Base-by-base conservation (phyloP, 2,797 vertebrate species). In the Mormyrus hasselquistii region DNA sequence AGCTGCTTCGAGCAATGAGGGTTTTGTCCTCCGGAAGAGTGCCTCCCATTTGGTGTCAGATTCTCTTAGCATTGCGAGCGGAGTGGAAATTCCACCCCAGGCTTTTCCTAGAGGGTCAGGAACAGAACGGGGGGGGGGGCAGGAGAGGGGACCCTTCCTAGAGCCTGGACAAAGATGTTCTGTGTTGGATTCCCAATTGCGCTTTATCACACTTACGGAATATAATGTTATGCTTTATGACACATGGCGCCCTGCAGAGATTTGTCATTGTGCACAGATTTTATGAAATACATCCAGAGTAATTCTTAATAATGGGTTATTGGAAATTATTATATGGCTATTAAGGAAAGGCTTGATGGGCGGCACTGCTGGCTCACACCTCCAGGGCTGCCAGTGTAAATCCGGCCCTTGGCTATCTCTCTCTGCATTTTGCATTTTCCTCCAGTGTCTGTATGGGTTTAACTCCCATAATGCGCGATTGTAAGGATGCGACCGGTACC, bases 51-150 rank as follows among this genome's bases (percentile, higher is more conserved):
- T 53, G 86, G 16, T 88, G 44, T 87, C 41, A 84, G 82, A 44
- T 82, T 87, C 65, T 82, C 86, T 76, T 16, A 25, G 53, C 47
- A 47, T 29, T 25, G 86, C 38, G 87, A 62, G 44, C 49, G 0
- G 6, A 65, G 29, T 41, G 89, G 89, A 91, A 92, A 89, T 92
- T 87, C 89, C 89, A 62, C 83, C 73, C 62, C 89, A 59, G 88
- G 86, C 57, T 47, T 83, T 57, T 89, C 90, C 53, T 88, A 50
- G 44, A 49, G 52, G 29, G 4, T 87, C 87, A 88, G 79, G 83
- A 89, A 82, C 62, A 16, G 86, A 9, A 22, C 25, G 52, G 6
- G 4, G 87, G 84, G 49, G 29, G 59, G 88, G 73, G 47, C 12
- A 55, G 34, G 65, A 69, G 34, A 50, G 8, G 16, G 25, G 29